phyloP scores from a whole-genome alignment of 2,888 invertebrate species.

The Petrolisthes manimaculis region DNA sequence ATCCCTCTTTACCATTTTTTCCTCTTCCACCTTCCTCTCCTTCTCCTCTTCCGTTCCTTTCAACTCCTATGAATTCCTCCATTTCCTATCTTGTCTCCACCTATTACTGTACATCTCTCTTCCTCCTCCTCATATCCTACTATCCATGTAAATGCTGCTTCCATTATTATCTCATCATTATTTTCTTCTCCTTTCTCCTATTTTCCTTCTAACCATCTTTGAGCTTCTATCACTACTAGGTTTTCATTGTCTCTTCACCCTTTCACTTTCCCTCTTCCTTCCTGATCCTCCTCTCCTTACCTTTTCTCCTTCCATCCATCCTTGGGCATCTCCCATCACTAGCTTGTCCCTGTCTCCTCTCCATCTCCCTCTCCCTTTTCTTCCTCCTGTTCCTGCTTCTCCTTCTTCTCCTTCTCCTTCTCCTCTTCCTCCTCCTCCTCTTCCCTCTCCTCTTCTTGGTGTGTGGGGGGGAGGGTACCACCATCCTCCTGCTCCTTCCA shows the following conservation, averaged over 20 bases:
- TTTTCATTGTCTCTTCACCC: background rate
- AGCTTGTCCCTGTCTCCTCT: background rate
- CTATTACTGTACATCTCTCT: background rate
- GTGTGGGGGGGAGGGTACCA: background rate
- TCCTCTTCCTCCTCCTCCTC: constrained; percentile 20
- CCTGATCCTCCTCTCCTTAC: background rate
- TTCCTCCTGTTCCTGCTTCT: constrained; percentile 4
- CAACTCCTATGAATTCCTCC: background rate
- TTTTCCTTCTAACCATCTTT: background rate
- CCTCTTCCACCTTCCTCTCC: background rate
- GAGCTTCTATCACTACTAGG: background rate
- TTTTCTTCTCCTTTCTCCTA: background rate
- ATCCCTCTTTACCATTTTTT: background rate
- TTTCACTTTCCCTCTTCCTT: too few relatives aligned
- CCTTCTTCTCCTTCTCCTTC: constrained; percentile 22
- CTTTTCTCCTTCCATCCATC: background rate
- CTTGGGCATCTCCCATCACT: background rate
- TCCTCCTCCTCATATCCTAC: background rate
- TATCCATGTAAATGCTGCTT: background rate
- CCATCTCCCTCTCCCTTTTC: background rate
- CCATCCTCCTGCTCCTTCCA: constrained; percentile 82
- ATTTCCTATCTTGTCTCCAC: background rate
- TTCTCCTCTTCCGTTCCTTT: background rate
- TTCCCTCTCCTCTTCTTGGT: constrained; percentile 2
- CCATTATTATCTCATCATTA: background rate